Evolutionary conservation across 2,113 vertebrate genomes (phyloP).

Genomic region (Emydocephalus ijimae): DNA sequence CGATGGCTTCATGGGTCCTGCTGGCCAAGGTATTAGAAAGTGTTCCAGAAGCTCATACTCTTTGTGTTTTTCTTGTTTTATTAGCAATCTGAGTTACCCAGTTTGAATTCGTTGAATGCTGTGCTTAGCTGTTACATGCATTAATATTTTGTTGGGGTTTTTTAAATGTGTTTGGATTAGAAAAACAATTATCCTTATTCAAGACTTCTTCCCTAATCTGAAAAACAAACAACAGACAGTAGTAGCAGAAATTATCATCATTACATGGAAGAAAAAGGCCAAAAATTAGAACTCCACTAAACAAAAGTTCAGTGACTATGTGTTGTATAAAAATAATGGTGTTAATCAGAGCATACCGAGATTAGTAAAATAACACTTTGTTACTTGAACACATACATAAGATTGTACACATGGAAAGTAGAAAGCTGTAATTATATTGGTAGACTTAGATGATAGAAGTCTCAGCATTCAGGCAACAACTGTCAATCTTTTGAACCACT

Average conservation of each 20-base stretch:
- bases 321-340: conserved; percentile 12
- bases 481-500: neutral
- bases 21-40: neutral
- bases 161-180: neutral
- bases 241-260: neutral
- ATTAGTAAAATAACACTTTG: neutral
- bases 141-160: neutral
- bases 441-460: neutral
- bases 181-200: conserved; percentile 1
- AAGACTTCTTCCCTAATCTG: neutral
- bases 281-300: conserved; percentile 16
- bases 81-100: neutral
- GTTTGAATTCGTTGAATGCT: neutral
- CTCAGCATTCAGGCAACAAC: neutral
- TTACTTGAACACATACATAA: conserved; percentile 6
- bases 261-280: neutral
- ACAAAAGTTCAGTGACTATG: neutral
- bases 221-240: conserved; percentile 7
- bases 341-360: neutral
- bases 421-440: neutral
- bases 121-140: neutral
- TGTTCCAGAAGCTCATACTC: neutral
- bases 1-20: neutral
- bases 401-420: neutral
- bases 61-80: neutral